Percentiles rank a stretch among this genome's conserved stretches.
Evolutionary conservation across 2,888 invertebrate species (phyloP).

Genomic region (Oeneis ivallda): DNA sequence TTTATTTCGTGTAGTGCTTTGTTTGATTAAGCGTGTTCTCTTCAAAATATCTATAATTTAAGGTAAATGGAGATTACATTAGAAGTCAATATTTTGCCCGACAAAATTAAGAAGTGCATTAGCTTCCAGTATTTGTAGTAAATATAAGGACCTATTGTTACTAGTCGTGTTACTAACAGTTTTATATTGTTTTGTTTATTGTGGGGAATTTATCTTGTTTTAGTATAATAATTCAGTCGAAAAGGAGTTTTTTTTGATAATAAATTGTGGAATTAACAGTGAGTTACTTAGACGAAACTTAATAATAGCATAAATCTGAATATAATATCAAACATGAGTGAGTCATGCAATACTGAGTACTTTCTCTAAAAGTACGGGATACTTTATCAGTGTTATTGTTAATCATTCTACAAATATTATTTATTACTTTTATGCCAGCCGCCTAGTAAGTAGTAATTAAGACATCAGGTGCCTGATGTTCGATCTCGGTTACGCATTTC

Average conservation of each 20-base stretch:
- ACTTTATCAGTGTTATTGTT: neutral
- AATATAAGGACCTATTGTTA: constrained; percentile 6
- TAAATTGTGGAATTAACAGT: neutral
- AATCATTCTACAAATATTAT: constrained; percentile 3
- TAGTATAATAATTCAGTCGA: neutral
- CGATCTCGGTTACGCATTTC: too few relatives aligned
- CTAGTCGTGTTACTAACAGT: constrained; percentile 3
- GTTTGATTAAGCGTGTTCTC: constrained; percentile 8
- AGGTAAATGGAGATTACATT: constrained; percentile 42
- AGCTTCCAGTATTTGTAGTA: neutral
- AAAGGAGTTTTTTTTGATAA: neutral
- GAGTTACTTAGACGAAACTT: neutral
- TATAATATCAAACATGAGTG: neutral
- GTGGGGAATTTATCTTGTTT: neutral
- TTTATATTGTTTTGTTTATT: constrained; percentile 11
- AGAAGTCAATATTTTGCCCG: constrained; percentile 31
- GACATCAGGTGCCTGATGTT: too few relatives aligned
- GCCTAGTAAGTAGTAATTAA: too few relatives aligned
- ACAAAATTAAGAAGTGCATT: constrained; percentile 23
- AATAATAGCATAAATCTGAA: neutral
- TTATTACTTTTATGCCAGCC: neutral
- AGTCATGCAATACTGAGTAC: neutral
- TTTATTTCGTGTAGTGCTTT: constrained; percentile 18
- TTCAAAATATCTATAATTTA: constrained; percentile 27
- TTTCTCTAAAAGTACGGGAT: neutral